These are phyloP conservation scores for Magallana ariakensis DNA, from an alignment of 1,140 invertebrate species.

Conservation along the genomic window DNA sequence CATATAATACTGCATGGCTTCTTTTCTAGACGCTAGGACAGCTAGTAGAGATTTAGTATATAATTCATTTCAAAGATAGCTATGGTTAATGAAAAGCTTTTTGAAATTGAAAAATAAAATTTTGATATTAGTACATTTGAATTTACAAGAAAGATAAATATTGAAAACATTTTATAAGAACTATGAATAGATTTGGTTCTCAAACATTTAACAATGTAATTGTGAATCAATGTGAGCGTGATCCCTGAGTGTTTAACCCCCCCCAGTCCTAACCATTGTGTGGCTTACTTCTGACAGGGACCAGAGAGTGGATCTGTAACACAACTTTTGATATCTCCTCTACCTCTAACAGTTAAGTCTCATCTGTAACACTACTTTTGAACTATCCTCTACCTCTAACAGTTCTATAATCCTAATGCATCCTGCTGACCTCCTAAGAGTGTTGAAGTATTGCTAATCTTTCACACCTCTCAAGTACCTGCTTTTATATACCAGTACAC, in stretches of 20 bases:
- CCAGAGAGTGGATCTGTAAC: conserved; percentile 38
- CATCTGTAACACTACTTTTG: neutral
- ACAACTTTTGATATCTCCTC: conserved; percentile 37
- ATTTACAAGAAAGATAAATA: too few species aligned
- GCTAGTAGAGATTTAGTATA: too few species aligned
- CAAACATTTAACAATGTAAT: too few species aligned
- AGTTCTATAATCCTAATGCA: too few species aligned
- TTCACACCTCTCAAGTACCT: conserved; percentile 3
- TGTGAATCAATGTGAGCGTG: neutral
- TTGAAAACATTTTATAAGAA: too few species aligned
- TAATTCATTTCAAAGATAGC: too few species aligned
- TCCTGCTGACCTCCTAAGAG: neutral
- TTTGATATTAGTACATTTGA: too few species aligned
- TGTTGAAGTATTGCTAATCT: conserved; percentile 29
- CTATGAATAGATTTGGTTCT: too few species aligned
- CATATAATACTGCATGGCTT: conserved; percentile 24
- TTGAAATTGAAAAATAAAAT: too few species aligned
- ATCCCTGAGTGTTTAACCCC: neutral
- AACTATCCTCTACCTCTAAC: too few species aligned
- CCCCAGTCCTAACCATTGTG: neutral
- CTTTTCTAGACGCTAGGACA: neutral
- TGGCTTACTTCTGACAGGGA: conserved; percentile 19
- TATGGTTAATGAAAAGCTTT: too few species aligned
- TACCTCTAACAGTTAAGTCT: conserved; percentile 43
- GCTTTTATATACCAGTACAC: too few species aligned